Evolutionary conservation across 2,113 vertebrate species (phyloP).

Genomic region (Forbesichthys papilliferus): DNA sequence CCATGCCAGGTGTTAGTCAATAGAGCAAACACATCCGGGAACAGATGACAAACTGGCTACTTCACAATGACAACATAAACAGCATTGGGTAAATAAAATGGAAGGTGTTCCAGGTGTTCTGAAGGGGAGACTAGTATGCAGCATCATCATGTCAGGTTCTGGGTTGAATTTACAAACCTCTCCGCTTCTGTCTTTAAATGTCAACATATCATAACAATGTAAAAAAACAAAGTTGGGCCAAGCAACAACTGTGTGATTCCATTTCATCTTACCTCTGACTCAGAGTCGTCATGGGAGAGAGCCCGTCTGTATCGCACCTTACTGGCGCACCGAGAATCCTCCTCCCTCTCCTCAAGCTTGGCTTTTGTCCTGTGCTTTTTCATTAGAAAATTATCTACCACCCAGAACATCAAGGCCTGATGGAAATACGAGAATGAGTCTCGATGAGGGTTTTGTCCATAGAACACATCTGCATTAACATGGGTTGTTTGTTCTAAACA

Average conservation of each 20-base stretch:
- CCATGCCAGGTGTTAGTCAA: conserved; percentile 1
- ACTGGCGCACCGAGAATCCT: conserved; percentile 87
- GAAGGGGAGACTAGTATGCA: background rate
- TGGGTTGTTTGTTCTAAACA: background rate
- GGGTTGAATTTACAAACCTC: too few species aligned
- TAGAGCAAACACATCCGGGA: background rate
- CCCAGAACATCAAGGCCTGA: conserved; percentile 98
- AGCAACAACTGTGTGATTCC: background rate
- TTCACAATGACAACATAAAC: background rate
- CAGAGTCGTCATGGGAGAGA: conserved; percentile 94
- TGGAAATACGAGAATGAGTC: background rate
- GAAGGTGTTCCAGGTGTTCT: background rate
- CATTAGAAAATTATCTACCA: conserved; percentile 99
- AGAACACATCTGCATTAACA: background rate
- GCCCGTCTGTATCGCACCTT: conserved; percentile 95
- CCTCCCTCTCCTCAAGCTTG: conserved; percentile 93
- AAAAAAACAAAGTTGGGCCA: background rate
- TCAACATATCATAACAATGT: background rate
- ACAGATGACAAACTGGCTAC: background rate
- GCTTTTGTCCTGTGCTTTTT: conserved; percentile 98
- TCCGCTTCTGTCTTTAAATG: too few species aligned
- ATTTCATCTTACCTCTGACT: conserved; percentile 86
- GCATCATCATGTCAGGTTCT: background rate
- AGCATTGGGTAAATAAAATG: background rate
- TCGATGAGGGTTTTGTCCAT: background rate